phyloP scores from a whole-genome alignment of 2,797 vertebrate genomes.

The Delichon dasypus region DNA sequence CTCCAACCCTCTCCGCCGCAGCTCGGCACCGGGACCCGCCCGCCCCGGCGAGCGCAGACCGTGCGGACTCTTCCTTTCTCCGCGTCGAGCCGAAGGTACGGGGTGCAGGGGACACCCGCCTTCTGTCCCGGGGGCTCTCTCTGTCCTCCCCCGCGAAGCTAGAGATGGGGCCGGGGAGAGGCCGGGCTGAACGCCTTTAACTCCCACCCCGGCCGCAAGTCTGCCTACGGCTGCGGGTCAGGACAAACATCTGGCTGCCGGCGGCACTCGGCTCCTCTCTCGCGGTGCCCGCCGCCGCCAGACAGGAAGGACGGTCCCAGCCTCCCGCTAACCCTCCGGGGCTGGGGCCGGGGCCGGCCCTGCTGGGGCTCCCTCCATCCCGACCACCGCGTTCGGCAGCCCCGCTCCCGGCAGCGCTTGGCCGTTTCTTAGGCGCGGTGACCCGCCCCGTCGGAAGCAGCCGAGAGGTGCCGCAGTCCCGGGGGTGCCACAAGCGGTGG shows the following conservation, averaged over 20 bases:
- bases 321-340: background rate
- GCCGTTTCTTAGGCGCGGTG: background rate
- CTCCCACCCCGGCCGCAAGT: too few relatives aligned
- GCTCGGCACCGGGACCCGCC: background rate
- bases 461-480: background rate
- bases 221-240: background rate
- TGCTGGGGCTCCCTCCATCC: background rate
- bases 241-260: background rate
- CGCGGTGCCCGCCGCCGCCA: background rate
- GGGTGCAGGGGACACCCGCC: background rate
- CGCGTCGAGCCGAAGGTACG: background rate
- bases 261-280: background rate
- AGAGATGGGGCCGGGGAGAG: too few relatives aligned
- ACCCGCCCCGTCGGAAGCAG: background rate
- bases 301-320: too few relatives aligned
- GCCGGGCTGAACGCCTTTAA: background rate
- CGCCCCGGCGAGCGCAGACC: too few relatives aligned
- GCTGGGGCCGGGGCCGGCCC: too few relatives aligned
- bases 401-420: background rate
- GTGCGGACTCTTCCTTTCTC: background rate
- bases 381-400: background rate
- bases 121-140: background rate
- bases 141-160: accelerated
- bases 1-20: background rate
- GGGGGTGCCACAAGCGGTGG: background rate